Conservation (phyloP, 2,888 invertebrate genomes). For the Ormyrus rosae region DNA sequence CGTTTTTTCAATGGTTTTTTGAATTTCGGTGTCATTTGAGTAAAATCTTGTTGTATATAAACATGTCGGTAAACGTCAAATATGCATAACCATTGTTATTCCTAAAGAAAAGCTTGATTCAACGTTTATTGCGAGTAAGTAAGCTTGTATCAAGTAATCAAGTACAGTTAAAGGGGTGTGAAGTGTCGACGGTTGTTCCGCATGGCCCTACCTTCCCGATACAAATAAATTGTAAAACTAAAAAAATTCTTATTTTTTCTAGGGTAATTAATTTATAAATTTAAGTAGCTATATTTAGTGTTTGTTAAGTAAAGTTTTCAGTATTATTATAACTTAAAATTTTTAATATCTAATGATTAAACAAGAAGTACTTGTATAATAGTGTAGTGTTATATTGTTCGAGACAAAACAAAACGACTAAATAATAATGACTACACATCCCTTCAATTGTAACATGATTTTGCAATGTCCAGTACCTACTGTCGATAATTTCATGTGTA, state of each 20-base stretch:
- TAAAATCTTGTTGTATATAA: slow-evolving; percentile 39
- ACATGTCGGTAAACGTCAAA: slow-evolving; percentile 29
- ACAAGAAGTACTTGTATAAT: background rate
- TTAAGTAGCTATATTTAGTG: too few relatives aligned
- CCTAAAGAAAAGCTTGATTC: slow-evolving; percentile 34
- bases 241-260: background rate
- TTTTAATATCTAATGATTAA: slow-evolving; percentile 9
- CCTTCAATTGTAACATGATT: slow-evolving; percentile 35
- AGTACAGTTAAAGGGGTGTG: slow-evolving; percentile 26
- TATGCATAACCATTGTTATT: slow-evolving; percentile 34
- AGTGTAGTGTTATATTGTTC: too few relatives aligned
- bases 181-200: background rate
- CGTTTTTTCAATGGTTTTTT: slow-evolving; percentile 27
- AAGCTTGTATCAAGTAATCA: slow-evolving; percentile 38
- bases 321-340: background rate
- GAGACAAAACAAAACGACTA: background rate
- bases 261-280: too few relatives aligned
- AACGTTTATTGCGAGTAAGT: slow-evolving; percentile 34
- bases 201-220: background rate
- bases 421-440: background rate
- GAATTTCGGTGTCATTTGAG: slow-evolving; percentile 11
- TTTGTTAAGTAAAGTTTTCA: background rate
- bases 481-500: slow-evolving; percentile 50
- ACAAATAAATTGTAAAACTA: slow-evolving; percentile 11
- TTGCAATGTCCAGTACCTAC: slow-evolving; percentile 38